Conservation (phyloP, 2,888 invertebrate genomes). For the Hypomecis atomaria region DNA sequence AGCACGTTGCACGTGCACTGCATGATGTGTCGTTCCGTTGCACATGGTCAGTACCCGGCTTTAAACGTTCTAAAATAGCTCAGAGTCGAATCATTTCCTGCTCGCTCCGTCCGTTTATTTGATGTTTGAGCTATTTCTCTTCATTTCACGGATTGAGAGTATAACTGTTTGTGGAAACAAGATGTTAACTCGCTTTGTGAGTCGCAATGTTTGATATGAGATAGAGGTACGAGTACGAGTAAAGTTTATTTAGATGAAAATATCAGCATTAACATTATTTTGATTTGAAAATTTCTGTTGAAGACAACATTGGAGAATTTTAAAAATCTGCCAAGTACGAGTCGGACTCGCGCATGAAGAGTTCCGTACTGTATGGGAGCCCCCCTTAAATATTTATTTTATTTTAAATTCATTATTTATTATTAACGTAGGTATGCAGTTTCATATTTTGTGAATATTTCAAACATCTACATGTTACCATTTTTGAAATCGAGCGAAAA, state of each 20-base stretch:
- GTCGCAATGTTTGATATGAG: not conserved
- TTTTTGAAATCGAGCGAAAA: no score
- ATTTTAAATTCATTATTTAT: no score
- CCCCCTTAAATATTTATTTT: no score
- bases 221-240: not conserved
- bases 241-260: not conserved
- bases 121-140: constrained; percentile 44
- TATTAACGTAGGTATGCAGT: no score
- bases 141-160: constrained; percentile 52
- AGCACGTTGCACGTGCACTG: not conserved
- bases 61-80: constrained; percentile 35
- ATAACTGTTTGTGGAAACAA: constrained; percentile 5
- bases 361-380: no score
- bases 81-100: constrained; percentile 49
- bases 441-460: no score
- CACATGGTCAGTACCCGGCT: not conserved
- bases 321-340: no score
- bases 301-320: no score
- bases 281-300: no score
- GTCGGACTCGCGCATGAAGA: no score
- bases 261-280: no score
- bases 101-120: constrained; percentile 44
- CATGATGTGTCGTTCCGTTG: not conserved
- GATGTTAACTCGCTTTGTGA: constrained; percentile 8
- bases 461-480: no score